Base-by-base conservation (phyloP, 2,888 invertebrate species). In the Brenthis daphne region DNA sequence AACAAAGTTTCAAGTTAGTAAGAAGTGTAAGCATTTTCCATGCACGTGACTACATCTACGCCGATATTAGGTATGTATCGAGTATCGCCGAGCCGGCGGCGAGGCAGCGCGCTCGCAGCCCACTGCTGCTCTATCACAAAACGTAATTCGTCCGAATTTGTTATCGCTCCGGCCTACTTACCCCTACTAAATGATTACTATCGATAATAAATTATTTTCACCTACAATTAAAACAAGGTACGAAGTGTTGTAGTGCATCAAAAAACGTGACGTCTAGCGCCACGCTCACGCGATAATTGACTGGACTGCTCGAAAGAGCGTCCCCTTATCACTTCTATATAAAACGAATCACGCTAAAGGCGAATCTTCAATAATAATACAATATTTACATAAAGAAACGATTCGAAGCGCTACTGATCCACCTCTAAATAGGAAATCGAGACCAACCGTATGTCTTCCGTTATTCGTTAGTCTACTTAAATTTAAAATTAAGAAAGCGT, bases 131-230 rank as follows among this genome's bases (percentile, higher is more conserved):
- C 86, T 91, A 90, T 91, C 91, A 90, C 90, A 91, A 84, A 83
- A 88, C 84, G 83, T 87, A 89, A 86, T 90, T 90, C 90, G 87
- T 91, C 88, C 87, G 88, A 91, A 92, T 90, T 91, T 85, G 87
- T 90, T 91, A 90, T 83, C 90, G 84, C 85, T 89, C 87, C 88
- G 87, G 89, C 89, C 92, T 92, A 92, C 92, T 92, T 92, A 92
- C 79, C 85, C 80, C 90, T 92, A 92, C 90, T 78, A 90, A 92
- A 92, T 91, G 90, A 88, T 90, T 86, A 83, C 90, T 92, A 92
- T 91, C 86, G 87, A 88, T 82, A 92, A 91, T 92, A 92, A 92
- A 91, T 91, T 90, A 90, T 88, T 89, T 90, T 86, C 81, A 81
- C 87, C 90, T 91, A 92, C 85, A 87, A 87, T 91, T 88, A 90